These are phyloP conservation scores for Alviniconcha strummeri DNA, from an alignment of 2,888 invertebrate genomes.

Conservation along the genomic window DNA sequence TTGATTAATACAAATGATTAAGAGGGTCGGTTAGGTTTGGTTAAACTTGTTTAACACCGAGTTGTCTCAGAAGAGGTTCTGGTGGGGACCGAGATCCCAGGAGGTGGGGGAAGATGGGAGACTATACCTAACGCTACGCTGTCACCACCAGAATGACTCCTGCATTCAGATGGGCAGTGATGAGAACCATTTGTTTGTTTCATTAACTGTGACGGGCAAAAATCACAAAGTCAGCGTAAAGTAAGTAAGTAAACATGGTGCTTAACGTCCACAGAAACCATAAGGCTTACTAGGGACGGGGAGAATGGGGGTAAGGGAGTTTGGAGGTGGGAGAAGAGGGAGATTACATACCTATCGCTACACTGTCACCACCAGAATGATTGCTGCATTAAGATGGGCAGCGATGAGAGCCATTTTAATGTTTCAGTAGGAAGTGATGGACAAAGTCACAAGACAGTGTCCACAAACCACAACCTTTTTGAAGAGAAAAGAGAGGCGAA, in stretches of 20 bases:
- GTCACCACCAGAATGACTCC: neutral
- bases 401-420: neutral
- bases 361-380: neutral
- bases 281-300: no score
- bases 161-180: neutral
- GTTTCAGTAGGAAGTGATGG: neutral
- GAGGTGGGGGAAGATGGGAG: neutral
- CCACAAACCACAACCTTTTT: neutral
- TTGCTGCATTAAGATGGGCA: neutral
- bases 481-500: neutral
- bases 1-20: neutral
- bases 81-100: no score
- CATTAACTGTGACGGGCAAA: no score
- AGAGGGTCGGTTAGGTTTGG: neutral
- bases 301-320: no score
- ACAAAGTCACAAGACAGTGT: no score
- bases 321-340: no score
- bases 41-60: neutral
- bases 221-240: no score
- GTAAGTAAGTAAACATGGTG: no score
- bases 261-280: no score
- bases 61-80: neutral
- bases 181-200: neutral
- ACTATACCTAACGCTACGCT: neutral
- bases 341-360: neutral